phyloP scores from a whole-genome alignment of 2,797 vertebrate genomes.

The Ambastaia sidthimunki region DNA sequence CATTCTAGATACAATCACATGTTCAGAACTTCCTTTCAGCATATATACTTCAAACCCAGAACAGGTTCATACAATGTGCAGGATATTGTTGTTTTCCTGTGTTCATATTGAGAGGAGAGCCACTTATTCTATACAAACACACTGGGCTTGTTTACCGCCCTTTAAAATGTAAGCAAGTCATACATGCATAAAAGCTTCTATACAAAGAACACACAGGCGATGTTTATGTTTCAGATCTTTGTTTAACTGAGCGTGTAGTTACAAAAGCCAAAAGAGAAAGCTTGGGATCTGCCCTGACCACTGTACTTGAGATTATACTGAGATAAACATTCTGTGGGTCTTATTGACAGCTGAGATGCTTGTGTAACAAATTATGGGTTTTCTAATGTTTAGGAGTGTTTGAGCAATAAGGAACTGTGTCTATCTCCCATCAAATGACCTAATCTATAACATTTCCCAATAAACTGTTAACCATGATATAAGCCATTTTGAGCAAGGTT shows the following conservation, averaged over 20 bases:
- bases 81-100: not conserved
- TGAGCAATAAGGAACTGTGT: slow-evolving; percentile 7
- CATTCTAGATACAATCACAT: not conserved
- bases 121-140: not conserved
- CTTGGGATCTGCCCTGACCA: slow-evolving; percentile 27
- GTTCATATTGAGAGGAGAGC: not conserved
- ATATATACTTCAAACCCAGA: too few species aligned
- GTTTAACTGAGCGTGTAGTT: slow-evolving; percentile 48
- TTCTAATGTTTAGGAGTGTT: not conserved
- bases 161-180: not conserved
- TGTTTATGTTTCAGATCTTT: not conserved
- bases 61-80: too few species aligned
- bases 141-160: not conserved
- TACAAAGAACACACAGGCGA: too few species aligned
- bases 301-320: not conserved
- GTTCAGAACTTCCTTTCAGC: too few species aligned
- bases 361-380: slow-evolving; percentile 5
- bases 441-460: too few species aligned
- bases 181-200: slow-evolving; percentile 4
- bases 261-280: slow-evolving; percentile 50
- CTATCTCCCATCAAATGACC: too few species aligned
- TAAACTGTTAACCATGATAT: too few species aligned
- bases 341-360: too few species aligned
- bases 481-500: slow-evolving; percentile 16
- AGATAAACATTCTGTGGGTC: too few species aligned